phyloP scores from a whole-genome alignment of 1,140 invertebrate genomes.

The Adoxophyes honmai region DNA sequence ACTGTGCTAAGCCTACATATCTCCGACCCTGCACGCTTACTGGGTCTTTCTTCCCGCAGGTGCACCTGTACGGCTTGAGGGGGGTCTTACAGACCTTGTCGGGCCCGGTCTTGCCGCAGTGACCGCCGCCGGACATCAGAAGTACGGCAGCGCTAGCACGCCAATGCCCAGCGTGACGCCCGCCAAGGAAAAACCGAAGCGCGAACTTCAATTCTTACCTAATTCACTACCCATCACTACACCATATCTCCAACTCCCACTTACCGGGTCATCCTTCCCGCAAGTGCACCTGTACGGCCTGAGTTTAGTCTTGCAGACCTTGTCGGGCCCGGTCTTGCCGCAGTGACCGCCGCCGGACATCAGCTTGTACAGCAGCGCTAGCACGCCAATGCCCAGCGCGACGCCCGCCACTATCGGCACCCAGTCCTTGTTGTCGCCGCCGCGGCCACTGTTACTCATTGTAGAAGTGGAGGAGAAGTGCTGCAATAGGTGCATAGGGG shows the following conservation, averaged over 20 bases:
- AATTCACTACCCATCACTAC: too few species aligned
- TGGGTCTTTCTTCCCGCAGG: conserved; percentile 25
- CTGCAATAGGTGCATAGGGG: neutral
- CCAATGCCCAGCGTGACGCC: conserved; percentile 44
- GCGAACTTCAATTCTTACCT: too few species aligned
- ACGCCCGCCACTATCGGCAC: conserved; percentile 50
- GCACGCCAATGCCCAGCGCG: conserved; percentile 36
- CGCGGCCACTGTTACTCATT: conserved; percentile 38
- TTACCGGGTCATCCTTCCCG: conserved; percentile 17
- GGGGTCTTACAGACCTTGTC: conserved; percentile 18
- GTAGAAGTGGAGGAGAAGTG: conserved; percentile 7
- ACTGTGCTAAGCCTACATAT: too few species aligned
- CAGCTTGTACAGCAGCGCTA: conserved; percentile 43
- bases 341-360: conserved; percentile 18
- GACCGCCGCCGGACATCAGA: conserved; percentile 24
- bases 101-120: neutral
- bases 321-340: neutral
- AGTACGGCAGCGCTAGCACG: conserved; percentile 39
- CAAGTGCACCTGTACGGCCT: conserved; percentile 41
- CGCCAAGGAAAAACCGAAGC: too few species aligned
- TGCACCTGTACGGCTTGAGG: conserved; percentile 37
- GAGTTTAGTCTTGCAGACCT: conserved; percentile 23
- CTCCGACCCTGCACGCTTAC: too few species aligned
- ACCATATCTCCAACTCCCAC: too few species aligned
- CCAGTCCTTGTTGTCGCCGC: conserved; percentile 25